Base-by-base conservation (phyloP, 2,113 vertebrate genomes). In the Aphyosemion australe region DNA sequence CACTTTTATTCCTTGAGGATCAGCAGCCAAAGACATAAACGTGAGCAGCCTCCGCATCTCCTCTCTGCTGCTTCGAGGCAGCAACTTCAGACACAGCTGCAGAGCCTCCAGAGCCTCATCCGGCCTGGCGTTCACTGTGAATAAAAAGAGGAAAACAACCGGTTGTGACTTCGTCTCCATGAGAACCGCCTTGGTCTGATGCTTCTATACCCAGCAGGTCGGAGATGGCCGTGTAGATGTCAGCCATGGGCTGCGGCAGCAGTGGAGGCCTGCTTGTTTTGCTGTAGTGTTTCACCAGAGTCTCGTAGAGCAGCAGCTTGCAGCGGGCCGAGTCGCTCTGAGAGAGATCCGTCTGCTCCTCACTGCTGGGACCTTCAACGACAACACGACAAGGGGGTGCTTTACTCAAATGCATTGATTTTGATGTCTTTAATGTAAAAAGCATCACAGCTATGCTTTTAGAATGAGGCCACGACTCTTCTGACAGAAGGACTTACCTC, bases 41-140 rank as follows among this genome's bases (percentile, higher is more conserved):
- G 92, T 91, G 4, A 99, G 90, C 5, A 99, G 84, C 18, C 92
- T 91, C 78, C 91, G 90, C 72, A 99, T 95, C 84, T 98, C 96
- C 60, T 98, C 96, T 68, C 96, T 93, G 21, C 80, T 84, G 59
- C 86, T 88, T 18, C 88, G 84, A 50, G 94, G 92, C 41, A 98
- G 86, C 76, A 98, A 93, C 88, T 98, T 99, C 82, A 98, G 74
- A 76, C 95, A 95, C 18, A 99, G 93, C 52, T 99, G 97, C 73
- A 96, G 72, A 26, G 95, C 96, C 86, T 98, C 95, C 55, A 99
- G 78, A 19, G 95, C 95, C 41, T 87, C 86, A 37, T 91, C 90
- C 20, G 92, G 91, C 85, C 95, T 95, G 21, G 94, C 97, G 46
- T 94, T 94, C 74, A 94, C 97, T 99, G 63, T 5, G 31, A 52